phyloP scores from a whole-genome alignment of 1,140 invertebrate genomes.

The Cydia fagiglandana region DNA sequence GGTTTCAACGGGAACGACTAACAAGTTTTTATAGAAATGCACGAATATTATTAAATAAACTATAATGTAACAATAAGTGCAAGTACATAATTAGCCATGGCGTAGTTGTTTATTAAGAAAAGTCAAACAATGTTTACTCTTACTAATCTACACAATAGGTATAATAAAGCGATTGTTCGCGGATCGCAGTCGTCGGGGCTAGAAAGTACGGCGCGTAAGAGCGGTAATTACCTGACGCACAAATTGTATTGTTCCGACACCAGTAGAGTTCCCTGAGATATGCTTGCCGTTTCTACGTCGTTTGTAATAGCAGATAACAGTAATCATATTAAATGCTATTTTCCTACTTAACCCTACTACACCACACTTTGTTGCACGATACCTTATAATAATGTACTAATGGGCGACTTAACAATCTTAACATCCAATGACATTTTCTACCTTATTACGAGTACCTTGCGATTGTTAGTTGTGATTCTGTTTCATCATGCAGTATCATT shows the following conservation, averaged over 20 bases:
- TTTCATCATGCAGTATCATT: too few species aligned
- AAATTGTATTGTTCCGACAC: conserved; percentile 53
- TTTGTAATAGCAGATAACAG: background rate
- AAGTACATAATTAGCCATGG: background rate
- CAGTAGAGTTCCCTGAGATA: conserved; percentile 22
- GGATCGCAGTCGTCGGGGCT: conserved; percentile 50
- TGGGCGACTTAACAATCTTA: too few species aligned
- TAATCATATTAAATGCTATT: background rate
- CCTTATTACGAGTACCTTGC: too few species aligned
- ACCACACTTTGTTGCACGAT: too few species aligned
- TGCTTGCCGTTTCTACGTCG: background rate
- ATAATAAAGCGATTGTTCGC: conserved; percentile 68
- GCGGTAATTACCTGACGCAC: conserved; percentile 52
- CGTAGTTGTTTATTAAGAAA: background rate
- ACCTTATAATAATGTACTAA: too few species aligned
- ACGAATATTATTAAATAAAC: background rate
- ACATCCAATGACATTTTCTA: too few species aligned
- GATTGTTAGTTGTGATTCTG: too few species aligned
- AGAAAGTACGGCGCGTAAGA: conserved; percentile 69
- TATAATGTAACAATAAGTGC: background rate
- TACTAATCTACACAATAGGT: conserved; percentile 65
- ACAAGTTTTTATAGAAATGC: background rate
- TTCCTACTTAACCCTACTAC: background rate
- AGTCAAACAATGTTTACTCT: conserved; percentile 56
- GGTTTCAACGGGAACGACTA: background rate